Evolutionary conservation across 1,140 invertebrate genomes (phyloP), one percentile per base, ranked within the genome.

Genomic region (Dendroctonus ponderosae): DNA sequence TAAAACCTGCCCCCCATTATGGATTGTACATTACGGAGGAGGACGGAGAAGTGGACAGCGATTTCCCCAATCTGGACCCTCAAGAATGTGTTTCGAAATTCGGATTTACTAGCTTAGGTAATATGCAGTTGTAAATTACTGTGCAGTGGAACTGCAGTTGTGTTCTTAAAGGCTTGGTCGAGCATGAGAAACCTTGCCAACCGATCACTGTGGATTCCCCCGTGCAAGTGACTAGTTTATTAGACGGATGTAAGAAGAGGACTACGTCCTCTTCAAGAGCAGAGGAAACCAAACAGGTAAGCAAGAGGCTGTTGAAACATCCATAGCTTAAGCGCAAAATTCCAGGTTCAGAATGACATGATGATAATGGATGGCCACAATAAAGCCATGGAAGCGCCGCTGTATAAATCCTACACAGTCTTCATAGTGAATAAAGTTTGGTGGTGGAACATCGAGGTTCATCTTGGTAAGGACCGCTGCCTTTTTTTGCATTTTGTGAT

Each of bases 1-100:
- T 87, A 9, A 82, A 84, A 69, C 82, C 84, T 51, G 83, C 87
- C 4, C 79, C 82, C 46, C 83, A 87, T 71, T 96, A 94, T 80
- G 91, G 91, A 49, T 81, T 98, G 46, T 94, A 93, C 75, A 94
- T 97, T 74, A 94, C 92, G 12, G 96, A 98, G 82, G 96, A 98
- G 76, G 94, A 97, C 79, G 96, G 96, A n/a, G 95, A 97, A 80
- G 91, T 97, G 43, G 93, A 96, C 79, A 87, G 86, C 79, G 95
- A 96, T 72, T 97, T 98, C 78, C 94, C 95, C 0, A 90, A 89
- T 71, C 83, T 98, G 5, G 94, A 97, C 78, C 85, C 87, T 8
- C 85, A 85, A 72, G 95, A 98, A 81, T 87, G 87, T 12, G 90
- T 97, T 68, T 88, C 89, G 4, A 97, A 97, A 80, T 98, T 96